Evolutionary conservation across 2,113 vertebrate species (phyloP), one percentile per base, ranked within the genome.

Genomic region (Neoarius graeffei): DNA sequence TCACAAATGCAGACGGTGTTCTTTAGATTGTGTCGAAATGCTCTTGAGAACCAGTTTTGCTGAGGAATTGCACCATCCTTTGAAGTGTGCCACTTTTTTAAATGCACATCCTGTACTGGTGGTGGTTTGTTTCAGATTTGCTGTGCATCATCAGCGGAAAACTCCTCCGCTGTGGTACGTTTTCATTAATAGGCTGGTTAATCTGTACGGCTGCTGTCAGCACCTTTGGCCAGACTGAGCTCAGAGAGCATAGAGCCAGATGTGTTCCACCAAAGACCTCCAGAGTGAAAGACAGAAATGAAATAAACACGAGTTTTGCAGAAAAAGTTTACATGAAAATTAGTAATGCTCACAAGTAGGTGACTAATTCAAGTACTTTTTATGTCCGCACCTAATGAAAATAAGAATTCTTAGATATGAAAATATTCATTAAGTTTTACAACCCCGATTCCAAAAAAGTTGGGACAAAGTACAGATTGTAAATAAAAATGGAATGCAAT

Each of bases 121-220:
- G 69, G 15, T 54, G n/a, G 35, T n/a, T 23, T 62, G 81, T 60
- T n/a, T 42, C 11, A 48, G 66, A 85, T 25, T 84, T 60, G 67
- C 86, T 86, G 81, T 14, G 19, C 10, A 20, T 60, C 73, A 76
- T 88, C 11, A 81, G 69, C 56, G 50, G 73, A 81, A 80, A 84
- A 89, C 84, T 82, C 14, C 84, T 82, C 14, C 76, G 42, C 85
- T 85, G 82, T 87, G 83, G 91, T 90, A 89, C 14, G 89, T 91
- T 92, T 90, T 90, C 85, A 91, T 93, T 88, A 91, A 85, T 42
- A 15, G 67, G 79, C 81, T 67, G 84, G 88, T 81, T 86, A 90
- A 91, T 91, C 88, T 90, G 84, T 92, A 42, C 42, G 42, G 89
- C 91, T 92, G 91, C 81, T 89, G 85, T 93, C 91, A 91, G 89